These are phyloP conservation scores for Micrasema longulum DNA, from an alignment of 1,140 invertebrate genomes.

Conservation along the genomic window DNA sequence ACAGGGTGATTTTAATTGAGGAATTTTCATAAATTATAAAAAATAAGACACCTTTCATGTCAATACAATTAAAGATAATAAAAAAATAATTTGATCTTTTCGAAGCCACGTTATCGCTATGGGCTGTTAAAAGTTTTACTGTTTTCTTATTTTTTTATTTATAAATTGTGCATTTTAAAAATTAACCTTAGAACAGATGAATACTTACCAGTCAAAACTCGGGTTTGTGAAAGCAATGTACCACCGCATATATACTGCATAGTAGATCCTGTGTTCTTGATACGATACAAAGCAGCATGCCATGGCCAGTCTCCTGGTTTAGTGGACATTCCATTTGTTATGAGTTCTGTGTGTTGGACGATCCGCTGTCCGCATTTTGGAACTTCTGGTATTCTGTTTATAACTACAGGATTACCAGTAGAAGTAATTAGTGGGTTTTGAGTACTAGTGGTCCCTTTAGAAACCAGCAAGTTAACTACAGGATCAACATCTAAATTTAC, in stretches of 20 bases:
- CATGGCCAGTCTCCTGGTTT: constrained; percentile 88
- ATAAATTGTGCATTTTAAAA: background rate
- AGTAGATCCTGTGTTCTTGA: constrained; percentile 67
- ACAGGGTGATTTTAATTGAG: too few species aligned
- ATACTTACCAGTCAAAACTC: constrained; percentile 61
- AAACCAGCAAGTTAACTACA: constrained; percentile 1
- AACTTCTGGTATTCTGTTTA: constrained; percentile 17
- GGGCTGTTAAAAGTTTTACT: too few species aligned
- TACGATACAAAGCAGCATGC: constrained; percentile 85
- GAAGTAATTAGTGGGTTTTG: constrained; percentile 4
- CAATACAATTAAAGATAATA: too few species aligned
- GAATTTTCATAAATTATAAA: too few species aligned
- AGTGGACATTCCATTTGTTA: constrained; percentile 58
- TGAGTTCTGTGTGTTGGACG: constrained; percentile 60
- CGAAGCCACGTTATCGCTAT: too few species aligned
- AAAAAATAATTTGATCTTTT: too few species aligned
- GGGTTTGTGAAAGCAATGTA: constrained; percentile 61
- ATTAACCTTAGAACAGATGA: background rate
- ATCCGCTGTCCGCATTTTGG: constrained; percentile 60
- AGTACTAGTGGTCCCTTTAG: too few species aligned
- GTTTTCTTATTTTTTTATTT: too few species aligned
- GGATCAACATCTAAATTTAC: constrained; percentile 15
- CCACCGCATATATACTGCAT: constrained; percentile 63
- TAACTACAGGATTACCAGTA: constrained; percentile 2
- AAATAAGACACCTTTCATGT: too few species aligned